Conservation (phyloP, 2,888 invertebrate species). For the Lacanobia wlatinum region DNA sequence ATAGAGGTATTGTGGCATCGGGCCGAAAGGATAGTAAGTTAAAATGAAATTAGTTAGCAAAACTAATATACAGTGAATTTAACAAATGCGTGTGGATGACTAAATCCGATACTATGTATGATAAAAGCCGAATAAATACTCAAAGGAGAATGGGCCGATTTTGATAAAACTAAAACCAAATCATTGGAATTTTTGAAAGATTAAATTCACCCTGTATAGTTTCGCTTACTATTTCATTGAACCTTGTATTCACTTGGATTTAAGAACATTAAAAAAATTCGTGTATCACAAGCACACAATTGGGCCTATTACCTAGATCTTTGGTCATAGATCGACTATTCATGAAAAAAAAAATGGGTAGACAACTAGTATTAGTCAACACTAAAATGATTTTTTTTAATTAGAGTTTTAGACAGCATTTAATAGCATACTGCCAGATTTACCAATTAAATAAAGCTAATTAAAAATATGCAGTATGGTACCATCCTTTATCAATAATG, state of each 20-base stretch:
- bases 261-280: not conserved
- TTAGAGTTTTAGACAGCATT: conserved; percentile 4
- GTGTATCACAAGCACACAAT: not conserved
- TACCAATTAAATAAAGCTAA: not conserved
- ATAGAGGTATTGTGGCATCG: not conserved
- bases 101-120: too few species aligned
- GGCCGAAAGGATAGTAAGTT: too few species aligned
- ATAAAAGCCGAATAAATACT: too few species aligned
- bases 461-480: not conserved
- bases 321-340: not conserved
- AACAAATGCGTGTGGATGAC: too few species aligned
- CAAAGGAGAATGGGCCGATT: too few species aligned
- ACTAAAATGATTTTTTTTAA: not conserved
- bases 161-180: too few species aligned
- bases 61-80: not conserved
- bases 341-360: not conserved
- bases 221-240: not conserved
- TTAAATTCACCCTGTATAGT: too few species aligned
- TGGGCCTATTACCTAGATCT: conserved; percentile 1
- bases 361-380: not conserved
- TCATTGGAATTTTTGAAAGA: too few species aligned
- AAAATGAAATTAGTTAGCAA: not conserved
- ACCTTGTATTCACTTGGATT: not conserved
- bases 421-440: conserved; percentile 23
- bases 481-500: too few species aligned